Percentiles rank a stretch among this genome's conserved stretches.
Conservation (phyloP, 2,113 vertebrate species). For the Caretta caretta region DNA sequence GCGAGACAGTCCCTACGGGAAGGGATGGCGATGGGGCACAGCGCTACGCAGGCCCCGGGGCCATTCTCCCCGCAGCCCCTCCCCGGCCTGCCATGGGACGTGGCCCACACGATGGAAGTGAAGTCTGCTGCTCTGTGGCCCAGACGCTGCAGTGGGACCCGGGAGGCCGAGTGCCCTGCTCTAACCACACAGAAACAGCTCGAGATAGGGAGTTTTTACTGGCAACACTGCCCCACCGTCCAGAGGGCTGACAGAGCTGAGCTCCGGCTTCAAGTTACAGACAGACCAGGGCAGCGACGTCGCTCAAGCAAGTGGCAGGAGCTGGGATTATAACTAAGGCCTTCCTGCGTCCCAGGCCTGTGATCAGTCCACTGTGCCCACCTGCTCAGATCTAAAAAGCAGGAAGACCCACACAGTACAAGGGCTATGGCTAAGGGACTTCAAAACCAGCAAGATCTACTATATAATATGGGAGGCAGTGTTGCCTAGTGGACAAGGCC, state of each 20-base stretch:
- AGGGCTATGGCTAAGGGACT: no score
- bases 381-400: background rate
- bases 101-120: background rate
- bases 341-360: background rate
- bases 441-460: no score
- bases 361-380: background rate
- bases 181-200: background rate
- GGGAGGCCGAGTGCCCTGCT: background rate
- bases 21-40: background rate
- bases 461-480: no score
- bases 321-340: background rate
- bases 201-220: background rate
- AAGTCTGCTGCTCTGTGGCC: no score
- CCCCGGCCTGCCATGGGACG: fast-evolving
- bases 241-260: background rate
- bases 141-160: background rate
- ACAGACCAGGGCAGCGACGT: background rate
- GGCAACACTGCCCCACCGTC: background rate
- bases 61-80: fast-evolving
- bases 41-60: fast-evolving
- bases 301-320: background rate
- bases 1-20: constrained; percentile 79
- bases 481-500: no score
- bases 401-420: background rate
- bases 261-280: background rate